These are phyloP conservation scores for Agrenia bidenticulata DNA, from an alignment of 2,888 invertebrate species.

Conservation along the genomic window DNA sequence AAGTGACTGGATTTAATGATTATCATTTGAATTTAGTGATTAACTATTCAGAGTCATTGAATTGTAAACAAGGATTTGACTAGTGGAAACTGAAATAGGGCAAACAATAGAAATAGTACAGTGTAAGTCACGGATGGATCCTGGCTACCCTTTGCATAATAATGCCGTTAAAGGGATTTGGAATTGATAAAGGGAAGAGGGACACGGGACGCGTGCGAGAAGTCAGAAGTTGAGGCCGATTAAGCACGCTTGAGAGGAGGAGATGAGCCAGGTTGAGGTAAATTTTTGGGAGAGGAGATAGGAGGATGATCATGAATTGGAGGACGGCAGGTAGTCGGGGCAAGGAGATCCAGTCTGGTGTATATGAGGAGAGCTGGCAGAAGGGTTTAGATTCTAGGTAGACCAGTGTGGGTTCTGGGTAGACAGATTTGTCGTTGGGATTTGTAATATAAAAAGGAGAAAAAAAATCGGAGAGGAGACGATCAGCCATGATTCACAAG, in stretches of 20 bases:
- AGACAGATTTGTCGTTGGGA: conserved; percentile 2
- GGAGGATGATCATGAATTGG: conserved; percentile 39
- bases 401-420: background rate
- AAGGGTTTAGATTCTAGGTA: background rate
- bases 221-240: conserved; percentile 47
- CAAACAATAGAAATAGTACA: no score
- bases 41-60: no score
- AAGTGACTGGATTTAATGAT: no score
- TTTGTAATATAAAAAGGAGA: background rate
- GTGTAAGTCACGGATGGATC: background rate
- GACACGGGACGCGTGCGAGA: conserved; percentile 39
- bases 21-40: no score
- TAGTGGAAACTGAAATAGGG: no score
- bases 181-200: background rate
- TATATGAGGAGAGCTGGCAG: background rate
- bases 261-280: conserved; percentile 17
- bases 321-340: conserved; percentile 43
- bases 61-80: no score
- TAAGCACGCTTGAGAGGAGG: conserved; percentile 22
- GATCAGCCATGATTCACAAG: conserved; percentile 39
- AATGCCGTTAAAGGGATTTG: conserved; percentile 6
- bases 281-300: conserved; percentile 12
- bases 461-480: background rate
- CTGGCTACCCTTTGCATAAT: background rate
- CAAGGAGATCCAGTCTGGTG: no score